phyloP scores from a whole-genome alignment of 2,888 invertebrate species.

The Drosophila cognata region DNA sequence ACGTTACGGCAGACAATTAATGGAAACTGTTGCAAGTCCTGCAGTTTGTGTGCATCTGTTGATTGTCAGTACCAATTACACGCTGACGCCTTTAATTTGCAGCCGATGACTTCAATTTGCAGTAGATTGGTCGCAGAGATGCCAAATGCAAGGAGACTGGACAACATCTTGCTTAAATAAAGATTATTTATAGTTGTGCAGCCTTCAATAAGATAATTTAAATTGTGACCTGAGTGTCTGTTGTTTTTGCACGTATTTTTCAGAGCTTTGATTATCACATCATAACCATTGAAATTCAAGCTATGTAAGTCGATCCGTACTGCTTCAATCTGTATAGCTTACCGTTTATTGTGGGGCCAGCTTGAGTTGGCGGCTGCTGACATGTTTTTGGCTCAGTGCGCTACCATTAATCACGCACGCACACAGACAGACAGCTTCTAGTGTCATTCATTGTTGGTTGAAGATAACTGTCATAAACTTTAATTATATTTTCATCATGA shows the following conservation, averaged over 20 bases:
- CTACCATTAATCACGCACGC: conserved; percentile 64
- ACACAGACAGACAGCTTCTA: conserved; percentile 21
- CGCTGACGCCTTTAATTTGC: conserved; percentile 50
- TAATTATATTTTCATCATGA: conserved; percentile 79
- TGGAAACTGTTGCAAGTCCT: conserved; percentile 43
- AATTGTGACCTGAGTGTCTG: conserved; percentile 5
- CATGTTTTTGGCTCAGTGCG: conserved; percentile 29
- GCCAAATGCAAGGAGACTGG: not conserved
- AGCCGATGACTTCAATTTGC: conserved; percentile 43
- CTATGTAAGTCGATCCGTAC: conserved; percentile 26
- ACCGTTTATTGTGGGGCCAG: conserved; percentile 28
- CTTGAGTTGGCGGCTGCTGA: conserved; percentile 31
- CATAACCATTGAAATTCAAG: not conserved
- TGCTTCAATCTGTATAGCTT: conserved; percentile 22
- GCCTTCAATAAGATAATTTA: conserved; percentile 6
- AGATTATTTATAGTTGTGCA: not conserved
- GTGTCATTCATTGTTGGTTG: conserved; percentile 68
- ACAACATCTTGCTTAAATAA: not conserved
- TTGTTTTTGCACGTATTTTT: conserved; percentile 5
- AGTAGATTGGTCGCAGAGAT: conserved; percentile 32
- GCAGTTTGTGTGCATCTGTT: conserved; percentile 28
- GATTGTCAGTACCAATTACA: conserved; percentile 61
- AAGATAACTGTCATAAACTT: conserved; percentile 80
- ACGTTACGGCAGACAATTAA: conserved; percentile 64
- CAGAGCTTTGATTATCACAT: conserved; percentile 23